phyloP scores from a whole-genome alignment of 2,113 vertebrate genomes.

The Phylloscopus trochiloides region DNA sequence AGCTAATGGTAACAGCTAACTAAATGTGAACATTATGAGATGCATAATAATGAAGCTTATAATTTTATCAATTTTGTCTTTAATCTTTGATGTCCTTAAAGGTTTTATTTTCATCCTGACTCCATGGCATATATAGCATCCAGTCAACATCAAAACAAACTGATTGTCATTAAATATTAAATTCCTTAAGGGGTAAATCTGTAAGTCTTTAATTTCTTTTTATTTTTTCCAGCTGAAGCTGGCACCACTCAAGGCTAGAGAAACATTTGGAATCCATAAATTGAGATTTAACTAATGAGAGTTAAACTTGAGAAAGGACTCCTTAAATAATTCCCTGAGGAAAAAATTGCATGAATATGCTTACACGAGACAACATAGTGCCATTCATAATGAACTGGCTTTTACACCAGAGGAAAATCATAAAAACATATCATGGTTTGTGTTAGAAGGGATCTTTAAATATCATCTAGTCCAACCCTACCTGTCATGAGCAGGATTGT shows the following conservation, averaged over 20 bases:
- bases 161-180: slow-evolving; percentile 17
- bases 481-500: neutral
- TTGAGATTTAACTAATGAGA: neutral
- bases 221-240: neutral
- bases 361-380: neutral
- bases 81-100: neutral
- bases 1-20: neutral
- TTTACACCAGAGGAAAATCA: neutral
- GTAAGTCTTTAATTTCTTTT: neutral
- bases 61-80: neutral
- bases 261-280: neutral
- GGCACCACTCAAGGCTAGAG: neutral
- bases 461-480: neutral
- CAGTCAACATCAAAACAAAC: slow-evolving; percentile 4
- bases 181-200: neutral
- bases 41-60: neutral
- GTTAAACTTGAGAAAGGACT: neutral
- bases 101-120: neutral
- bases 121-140: neutral
- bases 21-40: neutral
- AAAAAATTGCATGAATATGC: neutral
- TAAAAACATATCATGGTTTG: neutral
- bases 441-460: neutral
- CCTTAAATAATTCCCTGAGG: neutral
- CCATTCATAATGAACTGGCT: neutral